Conservation (phyloP, 1,140 invertebrate genomes). For the Phocides pigmalion region DNA sequence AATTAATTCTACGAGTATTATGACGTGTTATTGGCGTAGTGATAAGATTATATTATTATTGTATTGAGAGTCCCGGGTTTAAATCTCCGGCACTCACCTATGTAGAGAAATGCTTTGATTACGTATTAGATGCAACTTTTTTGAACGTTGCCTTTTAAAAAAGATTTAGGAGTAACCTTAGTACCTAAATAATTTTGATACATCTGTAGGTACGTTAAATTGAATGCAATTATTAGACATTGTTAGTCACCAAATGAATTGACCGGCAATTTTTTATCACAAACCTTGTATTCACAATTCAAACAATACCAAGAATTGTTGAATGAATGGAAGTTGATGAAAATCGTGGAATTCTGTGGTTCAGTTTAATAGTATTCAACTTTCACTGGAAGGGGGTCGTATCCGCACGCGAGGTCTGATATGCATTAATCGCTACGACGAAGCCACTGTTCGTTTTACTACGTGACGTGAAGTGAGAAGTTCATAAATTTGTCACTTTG, state of each 20-base stretch:
- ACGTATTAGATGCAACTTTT: too few relatives aligned
- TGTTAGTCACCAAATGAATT: background rate
- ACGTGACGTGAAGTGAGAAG: constrained; percentile 28
- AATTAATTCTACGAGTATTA: background rate
- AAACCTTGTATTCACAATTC: constrained; percentile 9
- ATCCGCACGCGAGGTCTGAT: constrained; percentile 40
- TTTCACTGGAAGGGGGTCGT: constrained; percentile 49
- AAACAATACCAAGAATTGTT: constrained; percentile 16
- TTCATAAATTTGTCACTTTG: background rate
- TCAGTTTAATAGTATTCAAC: constrained; percentile 38
- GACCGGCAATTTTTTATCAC: constrained; percentile 7
- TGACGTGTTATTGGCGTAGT: too few relatives aligned
- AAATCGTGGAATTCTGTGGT: constrained; percentile 39
- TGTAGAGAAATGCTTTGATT: too few relatives aligned
- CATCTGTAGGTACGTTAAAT: background rate
- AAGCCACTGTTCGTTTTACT: background rate
- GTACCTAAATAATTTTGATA: too few relatives aligned
- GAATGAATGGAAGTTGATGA: constrained; percentile 36
- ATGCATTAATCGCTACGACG: constrained; percentile 34
- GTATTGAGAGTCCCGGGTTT: too few relatives aligned
- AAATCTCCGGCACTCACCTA: too few relatives aligned
- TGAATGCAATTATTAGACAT: background rate
- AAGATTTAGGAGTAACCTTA: too few relatives aligned
- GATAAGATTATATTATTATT: too few relatives aligned
- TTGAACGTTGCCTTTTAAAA: too few relatives aligned